Percentiles rank a stretch among this genome's conserved stretches.
Conservation (phyloP, 2,797 vertebrate genomes). For the Chelon auratus region DNA sequence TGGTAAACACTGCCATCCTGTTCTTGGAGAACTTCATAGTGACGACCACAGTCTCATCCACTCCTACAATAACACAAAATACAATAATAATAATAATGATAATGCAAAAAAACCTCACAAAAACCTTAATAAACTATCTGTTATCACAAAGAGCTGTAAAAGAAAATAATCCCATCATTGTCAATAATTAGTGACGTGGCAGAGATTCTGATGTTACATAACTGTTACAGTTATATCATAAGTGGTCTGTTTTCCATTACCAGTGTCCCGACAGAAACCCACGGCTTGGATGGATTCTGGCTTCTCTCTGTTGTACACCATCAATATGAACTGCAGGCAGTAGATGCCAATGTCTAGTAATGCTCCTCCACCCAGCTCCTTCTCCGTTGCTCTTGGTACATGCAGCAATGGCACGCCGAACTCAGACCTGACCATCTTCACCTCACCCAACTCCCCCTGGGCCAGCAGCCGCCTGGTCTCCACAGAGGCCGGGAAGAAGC, state of each 20-base stretch:
- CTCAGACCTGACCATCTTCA: conserved; percentile 83
- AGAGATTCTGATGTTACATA: too few species aligned
- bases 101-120: too few species aligned
- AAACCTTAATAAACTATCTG: too few species aligned
- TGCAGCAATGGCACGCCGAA: conserved; percentile 70
- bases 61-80: conserved; percentile 71
- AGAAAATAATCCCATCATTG: too few species aligned
- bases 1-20: conserved; percentile 84
- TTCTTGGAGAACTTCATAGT: conserved; percentile 86
- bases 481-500: conserved; percentile 86
- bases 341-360: conserved; percentile 88
- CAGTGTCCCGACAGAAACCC: conserved; percentile 80
- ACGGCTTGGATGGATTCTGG: conserved; percentile 84
- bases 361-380: conserved; percentile 87
- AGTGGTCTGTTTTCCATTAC: conserved; percentile 59
- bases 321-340: conserved; percentile 87
- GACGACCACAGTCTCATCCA: conserved; percentile 85
- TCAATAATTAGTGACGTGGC: too few species aligned
- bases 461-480: conserved; percentile 82
- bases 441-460: conserved; percentile 82
- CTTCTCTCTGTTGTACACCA: conserved; percentile 86
- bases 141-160: too few species aligned
- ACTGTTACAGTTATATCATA: too few species aligned
- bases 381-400: conserved; percentile 66
- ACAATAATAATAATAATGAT: too few species aligned